Conservation (phyloP, 2,797 vertebrate species). For the Poeciliopsis presidionis region DNA sequence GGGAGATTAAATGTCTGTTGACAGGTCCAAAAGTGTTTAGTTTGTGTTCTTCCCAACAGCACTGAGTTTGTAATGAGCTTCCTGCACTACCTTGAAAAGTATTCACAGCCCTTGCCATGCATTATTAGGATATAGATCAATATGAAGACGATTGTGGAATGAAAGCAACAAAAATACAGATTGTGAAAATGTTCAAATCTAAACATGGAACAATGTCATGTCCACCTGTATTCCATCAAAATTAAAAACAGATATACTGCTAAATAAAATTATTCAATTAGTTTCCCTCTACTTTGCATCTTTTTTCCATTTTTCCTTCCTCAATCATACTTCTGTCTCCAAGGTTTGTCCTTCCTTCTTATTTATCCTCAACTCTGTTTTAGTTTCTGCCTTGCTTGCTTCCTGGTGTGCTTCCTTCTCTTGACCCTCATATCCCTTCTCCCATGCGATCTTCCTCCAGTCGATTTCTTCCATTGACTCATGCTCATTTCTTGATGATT, state of each 20-base stretch:
- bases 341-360: neutral
- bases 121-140: no score
- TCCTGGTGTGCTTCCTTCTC: neutral
- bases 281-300: neutral
- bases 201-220: neutral
- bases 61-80: conserved; percentile 29
- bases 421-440: neutral
- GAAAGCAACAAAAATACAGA: neutral
- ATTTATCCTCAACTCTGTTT: neutral
- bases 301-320: neutral
- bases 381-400: neutral
- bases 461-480: neutral
- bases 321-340: neutral
- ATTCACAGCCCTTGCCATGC: neutral
- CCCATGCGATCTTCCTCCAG: neutral
- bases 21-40: conserved; percentile 68
- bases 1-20: conserved; percentile 67
- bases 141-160: neutral
- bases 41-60: conserved; percentile 32
- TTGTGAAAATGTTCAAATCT: neutral
- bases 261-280: neutral
- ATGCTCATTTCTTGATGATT: neutral
- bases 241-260: neutral
- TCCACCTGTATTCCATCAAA: neutral
- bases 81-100: neutral